These are phyloP conservation scores for Sorex maritimensis DNA, from an alignment of 2,797 vertebrate species.

Conservation along the genomic window DNA sequence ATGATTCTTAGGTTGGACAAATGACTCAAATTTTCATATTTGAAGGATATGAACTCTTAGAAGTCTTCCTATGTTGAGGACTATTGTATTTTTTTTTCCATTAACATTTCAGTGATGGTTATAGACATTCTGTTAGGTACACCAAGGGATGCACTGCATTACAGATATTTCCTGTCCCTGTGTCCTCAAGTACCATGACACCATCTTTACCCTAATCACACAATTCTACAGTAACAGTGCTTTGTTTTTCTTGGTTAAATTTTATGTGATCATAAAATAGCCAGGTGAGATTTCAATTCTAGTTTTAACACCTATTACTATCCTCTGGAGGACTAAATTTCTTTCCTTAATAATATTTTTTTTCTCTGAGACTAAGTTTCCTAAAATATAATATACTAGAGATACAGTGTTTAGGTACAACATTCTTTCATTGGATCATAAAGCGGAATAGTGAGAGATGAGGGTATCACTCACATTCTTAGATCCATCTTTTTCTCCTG, in stretches of 20 bases:
- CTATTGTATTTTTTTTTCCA: not conserved
- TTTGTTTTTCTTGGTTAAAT: not conserved
- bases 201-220: not conserved
- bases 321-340: not conserved
- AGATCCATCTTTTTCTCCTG: not conserved
- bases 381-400: not conserved
- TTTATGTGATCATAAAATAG: not conserved
- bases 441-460: not conserved
- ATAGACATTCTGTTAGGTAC: not conserved
- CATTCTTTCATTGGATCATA: not conserved
- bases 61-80: not conserved
- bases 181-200: not conserved
- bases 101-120: not conserved
- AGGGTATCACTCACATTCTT: not conserved
- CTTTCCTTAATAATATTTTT: not conserved
- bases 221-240: not conserved
- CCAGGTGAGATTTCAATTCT: not conserved
- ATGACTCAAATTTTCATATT: not conserved
- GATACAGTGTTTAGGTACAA: not conserved
- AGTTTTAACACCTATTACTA: not conserved
- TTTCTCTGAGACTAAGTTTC: not conserved
- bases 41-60: not conserved
- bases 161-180: not conserved
- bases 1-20: not conserved
- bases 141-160: not conserved